phyloP scores from a whole-genome alignment of 1,140 invertebrate species.

The Dryas iulia region DNA sequence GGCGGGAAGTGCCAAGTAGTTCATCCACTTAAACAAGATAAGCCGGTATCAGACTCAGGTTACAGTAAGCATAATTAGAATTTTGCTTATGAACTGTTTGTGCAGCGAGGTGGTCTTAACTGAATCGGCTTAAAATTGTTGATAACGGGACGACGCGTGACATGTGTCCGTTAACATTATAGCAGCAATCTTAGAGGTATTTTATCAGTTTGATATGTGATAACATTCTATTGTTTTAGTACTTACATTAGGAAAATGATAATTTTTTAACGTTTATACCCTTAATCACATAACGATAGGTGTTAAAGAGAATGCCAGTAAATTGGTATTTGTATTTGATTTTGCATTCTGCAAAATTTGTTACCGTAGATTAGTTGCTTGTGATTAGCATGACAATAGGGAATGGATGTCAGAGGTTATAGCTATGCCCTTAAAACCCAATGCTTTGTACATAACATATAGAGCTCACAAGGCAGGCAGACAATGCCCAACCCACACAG shows the following conservation, averaged over 20 bases:
- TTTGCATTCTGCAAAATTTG: conserved; percentile 19
- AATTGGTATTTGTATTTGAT: not conserved
- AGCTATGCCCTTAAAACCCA: conserved; percentile 54
- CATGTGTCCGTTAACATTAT: conserved; percentile 5
- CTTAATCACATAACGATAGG: not conserved
- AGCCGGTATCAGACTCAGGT: conserved; percentile 46
- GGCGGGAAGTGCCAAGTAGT: conserved; percentile 60
- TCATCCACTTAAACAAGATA: conserved; percentile 58
- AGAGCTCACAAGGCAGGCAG: conserved; percentile 38
- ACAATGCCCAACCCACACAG: conserved; percentile 64
- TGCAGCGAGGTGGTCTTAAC: conserved; percentile 35
- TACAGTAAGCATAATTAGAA: conserved; percentile 33
- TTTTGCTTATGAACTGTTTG: conserved; percentile 42
- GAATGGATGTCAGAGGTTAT: conserved; percentile 62
- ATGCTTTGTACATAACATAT: conserved; percentile 37
- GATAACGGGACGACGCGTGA: conserved; percentile 24
- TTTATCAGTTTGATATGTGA: conserved; percentile 6
- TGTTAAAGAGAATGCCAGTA: not conserved
- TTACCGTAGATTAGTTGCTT: conserved; percentile 41
- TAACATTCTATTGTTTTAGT: conserved; percentile 5
- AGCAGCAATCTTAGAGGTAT: not conserved
- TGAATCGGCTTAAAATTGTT: conserved; percentile 26
- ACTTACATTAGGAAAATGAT: not conserved
- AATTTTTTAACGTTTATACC: not conserved
- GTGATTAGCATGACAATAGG: conserved; percentile 65